Conservation (phyloP, 1,140 invertebrate species). For the Heliconius nattereri region DNA sequence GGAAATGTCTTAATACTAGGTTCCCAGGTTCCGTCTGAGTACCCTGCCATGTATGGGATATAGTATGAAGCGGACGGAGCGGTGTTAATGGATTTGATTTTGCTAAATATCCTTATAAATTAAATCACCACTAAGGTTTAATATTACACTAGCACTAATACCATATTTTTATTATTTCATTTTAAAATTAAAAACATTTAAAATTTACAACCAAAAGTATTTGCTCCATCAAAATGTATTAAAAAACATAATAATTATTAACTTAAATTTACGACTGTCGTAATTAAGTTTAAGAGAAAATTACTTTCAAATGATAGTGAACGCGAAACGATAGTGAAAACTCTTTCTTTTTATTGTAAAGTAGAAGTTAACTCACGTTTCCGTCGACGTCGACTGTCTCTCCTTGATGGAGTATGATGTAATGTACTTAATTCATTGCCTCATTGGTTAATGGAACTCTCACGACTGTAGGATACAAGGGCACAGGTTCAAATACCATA, state of each 20-base stretch:
- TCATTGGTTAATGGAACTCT: neutral
- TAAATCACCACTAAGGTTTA: too few species aligned
- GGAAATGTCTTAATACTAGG: too few species aligned
- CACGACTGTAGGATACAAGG: neutral
- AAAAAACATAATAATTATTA: slow-evolving; percentile 11
- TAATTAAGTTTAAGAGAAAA: slow-evolving; percentile 30
- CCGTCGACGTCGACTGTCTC: neutral
- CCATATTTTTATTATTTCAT: too few species aligned
- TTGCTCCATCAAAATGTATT: neutral
- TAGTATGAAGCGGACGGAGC: too few species aligned
- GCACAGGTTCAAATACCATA: neutral
- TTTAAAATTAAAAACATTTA: neutral
- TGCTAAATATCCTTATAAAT: too few species aligned
- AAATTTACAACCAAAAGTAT: neutral
- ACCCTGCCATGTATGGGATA: too few species aligned
- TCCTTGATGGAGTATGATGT: neutral
- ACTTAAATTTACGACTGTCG: slow-evolving; percentile 19
- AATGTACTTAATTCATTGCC: neutral
- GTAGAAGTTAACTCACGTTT: neutral
- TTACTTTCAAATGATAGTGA: slow-evolving; percentile 27
- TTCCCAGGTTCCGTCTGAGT: too few species aligned
- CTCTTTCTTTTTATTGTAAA: slow-evolving; percentile 15
- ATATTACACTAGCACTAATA: too few species aligned
- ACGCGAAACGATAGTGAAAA: slow-evolving; percentile 24
- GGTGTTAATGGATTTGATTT: too few species aligned